phyloP scores from a whole-genome alignment of 2,113 vertebrate species.

The Oncorhynchus clarkii region DNA sequence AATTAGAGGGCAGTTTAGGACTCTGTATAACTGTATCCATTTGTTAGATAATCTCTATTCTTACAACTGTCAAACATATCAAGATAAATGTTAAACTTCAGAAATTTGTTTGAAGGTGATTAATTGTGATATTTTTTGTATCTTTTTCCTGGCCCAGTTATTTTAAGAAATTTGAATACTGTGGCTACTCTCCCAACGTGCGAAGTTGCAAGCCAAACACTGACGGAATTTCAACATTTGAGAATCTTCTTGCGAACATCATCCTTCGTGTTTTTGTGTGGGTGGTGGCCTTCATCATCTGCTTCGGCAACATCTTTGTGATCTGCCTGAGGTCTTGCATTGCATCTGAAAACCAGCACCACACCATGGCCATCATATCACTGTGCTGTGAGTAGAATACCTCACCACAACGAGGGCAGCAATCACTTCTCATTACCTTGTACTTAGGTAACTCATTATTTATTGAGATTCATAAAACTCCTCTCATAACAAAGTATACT shows the following conservation, averaged over 20 bases:
- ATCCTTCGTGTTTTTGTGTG: conserved; percentile 64
- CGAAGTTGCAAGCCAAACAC: conserved; percentile 70
- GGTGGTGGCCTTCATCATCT: conserved; percentile 66
- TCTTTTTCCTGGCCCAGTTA: conserved; percentile 42
- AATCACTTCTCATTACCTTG: not conserved
- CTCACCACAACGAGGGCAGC: not conserved
- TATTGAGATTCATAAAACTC: not conserved
- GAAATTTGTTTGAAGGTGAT: not conserved
- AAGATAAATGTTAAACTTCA: too few relatives aligned
- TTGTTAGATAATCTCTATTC: too few relatives aligned
- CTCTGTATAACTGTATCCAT: too few relatives aligned
- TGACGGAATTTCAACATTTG: conserved; percentile 65
- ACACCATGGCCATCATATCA: conserved; percentile 67
- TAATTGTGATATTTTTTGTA: not conserved
- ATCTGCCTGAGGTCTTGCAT: conserved; percentile 60
- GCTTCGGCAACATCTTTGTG: conserved; percentile 66
- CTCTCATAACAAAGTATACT: too few relatives aligned
- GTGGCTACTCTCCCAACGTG: conserved; percentile 65
- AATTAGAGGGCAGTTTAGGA: too few relatives aligned
- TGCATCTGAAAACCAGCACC: conserved; percentile 48
- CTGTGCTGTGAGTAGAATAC: conserved; percentile 66
- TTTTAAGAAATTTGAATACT: conserved; percentile 69
- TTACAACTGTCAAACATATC: too few relatives aligned
- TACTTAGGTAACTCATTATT: not conserved
- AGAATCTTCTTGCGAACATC: conserved; percentile 69